Percentiles rank a stretch among this genome's conserved stretches.
Conservation (phyloP, 2,113 vertebrate genomes). For the Periophthalmus modestus region DNA sequence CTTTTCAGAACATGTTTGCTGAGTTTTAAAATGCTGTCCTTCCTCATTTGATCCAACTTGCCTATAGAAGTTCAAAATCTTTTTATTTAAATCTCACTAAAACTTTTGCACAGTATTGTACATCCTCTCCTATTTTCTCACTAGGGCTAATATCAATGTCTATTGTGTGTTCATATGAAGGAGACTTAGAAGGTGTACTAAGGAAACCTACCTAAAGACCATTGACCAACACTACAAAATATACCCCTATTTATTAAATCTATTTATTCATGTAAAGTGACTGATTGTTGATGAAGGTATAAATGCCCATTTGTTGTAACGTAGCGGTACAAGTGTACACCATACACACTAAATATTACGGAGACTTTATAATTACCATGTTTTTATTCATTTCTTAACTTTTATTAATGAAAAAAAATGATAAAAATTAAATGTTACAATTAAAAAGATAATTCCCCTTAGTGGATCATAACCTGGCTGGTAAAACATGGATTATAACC, state of each 20-base stretch:
- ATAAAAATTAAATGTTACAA: not conserved
- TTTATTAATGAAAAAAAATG: not conserved
- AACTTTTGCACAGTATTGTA: not conserved
- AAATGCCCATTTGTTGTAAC: constrained; percentile 14
- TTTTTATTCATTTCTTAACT: not conserved
- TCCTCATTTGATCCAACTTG: no score
- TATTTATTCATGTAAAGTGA: constrained; percentile 57
- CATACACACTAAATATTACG: constrained; percentile 21
- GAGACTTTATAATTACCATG: not conserved
- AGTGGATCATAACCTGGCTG: not conserved
- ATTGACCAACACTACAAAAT: constrained; percentile 29
- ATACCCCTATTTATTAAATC: constrained; percentile 60
- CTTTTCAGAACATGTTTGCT: not conserved
- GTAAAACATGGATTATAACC: not conserved
- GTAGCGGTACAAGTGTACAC: constrained; percentile 23
- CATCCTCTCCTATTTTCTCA: constrained; percentile 14
- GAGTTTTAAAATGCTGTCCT: not conserved
- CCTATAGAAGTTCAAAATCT: not conserved
- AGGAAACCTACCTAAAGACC: constrained; percentile 22
- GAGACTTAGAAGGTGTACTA: constrained; percentile 29
- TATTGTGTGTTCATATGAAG: constrained; percentile 15
- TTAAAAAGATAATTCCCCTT: not conserved
- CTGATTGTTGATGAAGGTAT: constrained; percentile 24
- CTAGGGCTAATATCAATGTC: constrained; percentile 26
- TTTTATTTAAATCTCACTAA: not conserved